These are phyloP conservation scores for Ochropleura plecta DNA, from an alignment of 2,888 invertebrate species.

Conservation along the genomic window DNA sequence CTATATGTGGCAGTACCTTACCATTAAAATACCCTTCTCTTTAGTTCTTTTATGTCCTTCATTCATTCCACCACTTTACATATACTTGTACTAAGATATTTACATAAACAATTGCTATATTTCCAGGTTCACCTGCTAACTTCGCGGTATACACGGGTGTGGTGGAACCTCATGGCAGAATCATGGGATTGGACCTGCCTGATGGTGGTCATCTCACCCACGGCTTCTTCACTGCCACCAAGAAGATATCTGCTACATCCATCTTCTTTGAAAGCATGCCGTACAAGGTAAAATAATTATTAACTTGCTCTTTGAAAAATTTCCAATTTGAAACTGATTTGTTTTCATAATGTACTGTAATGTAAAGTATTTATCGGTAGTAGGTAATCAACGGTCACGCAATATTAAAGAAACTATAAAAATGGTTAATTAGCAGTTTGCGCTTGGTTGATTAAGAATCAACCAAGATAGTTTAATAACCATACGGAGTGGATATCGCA, in stretches of 20 bases:
- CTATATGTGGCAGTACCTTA: not conserved
- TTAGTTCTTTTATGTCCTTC: not conserved
- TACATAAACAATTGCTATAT: not conserved
- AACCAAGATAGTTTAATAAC: not conserved
- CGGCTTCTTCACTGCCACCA: conserved; percentile 96
- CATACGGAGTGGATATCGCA: not conserved
- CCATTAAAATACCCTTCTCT: not conserved
- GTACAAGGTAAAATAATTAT: conserved; percentile 93
- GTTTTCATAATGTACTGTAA: not conserved
- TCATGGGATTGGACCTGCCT: conserved; percentile 98
- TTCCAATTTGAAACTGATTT: not conserved
- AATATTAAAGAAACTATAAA: not conserved
- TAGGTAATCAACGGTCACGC: not conserved
- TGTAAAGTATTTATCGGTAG: not conserved
- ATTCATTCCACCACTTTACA: not conserved
- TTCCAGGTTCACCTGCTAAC: conserved; percentile 97
- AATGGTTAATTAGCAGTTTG: conserved; percentile 13
- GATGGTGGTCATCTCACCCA: conserved; percentile 99
- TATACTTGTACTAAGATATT: not conserved
- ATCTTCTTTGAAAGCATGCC: conserved; percentile 99
- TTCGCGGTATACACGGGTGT: conserved; percentile 98
- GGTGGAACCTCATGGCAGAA: conserved; percentile 97
- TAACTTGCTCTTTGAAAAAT: not conserved
- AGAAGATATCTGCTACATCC: conserved; percentile 98
- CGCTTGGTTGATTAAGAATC: conserved; percentile 7